Evolutionary conservation across 2,888 invertebrate species (phyloP), one percentile per base, ranked within the genome.

Genomic region (Bembecia ichneumoniformis): DNA sequence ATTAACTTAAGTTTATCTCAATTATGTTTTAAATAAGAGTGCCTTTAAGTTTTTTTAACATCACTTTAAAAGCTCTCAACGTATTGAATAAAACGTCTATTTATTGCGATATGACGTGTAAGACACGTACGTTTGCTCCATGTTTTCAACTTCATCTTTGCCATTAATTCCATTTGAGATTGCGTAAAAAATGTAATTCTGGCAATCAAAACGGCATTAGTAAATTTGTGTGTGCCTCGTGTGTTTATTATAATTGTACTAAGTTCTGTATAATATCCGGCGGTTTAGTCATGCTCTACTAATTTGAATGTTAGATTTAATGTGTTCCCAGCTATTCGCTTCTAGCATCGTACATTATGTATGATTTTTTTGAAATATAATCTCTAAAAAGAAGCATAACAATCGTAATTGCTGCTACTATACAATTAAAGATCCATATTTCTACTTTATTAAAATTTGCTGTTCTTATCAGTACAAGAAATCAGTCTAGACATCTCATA

Each of bases 201-300:
- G n/a, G 71, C 76, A 82, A 84, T 84, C 82, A 83, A 83, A 83
- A 77, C 57, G 57, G 66, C 82, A 84, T 84, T 84, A 84, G 81
- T 62, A 58, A 63, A 62, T 67, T 72, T 68, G 67, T 71, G 65
- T 62, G 60, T 59, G 64, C 68, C 62, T 11, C 63, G 65, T 58
- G 64, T 60, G 58, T 55, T 66, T 56, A 58, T 57, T 62, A 56
- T 56, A 62, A 62, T 58, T 62, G 54, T 54, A 54, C 61, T 63
- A 60, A 56, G 56, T 56, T 54, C 54, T 58, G 63, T 66, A 63
- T 68, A 66, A 73, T 67, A 63, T 68, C 67, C 63, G 67, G 56
- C 52, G 64, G 61, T 64, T 64, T 72, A 59, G 66, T 71, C 68
- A 70, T 69, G 68, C 70, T 63, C 66, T 65, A 64, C 60, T 66